phyloP scores from a whole-genome alignment of 1,140 invertebrate genomes.

The Hetaerina americana region DNA sequence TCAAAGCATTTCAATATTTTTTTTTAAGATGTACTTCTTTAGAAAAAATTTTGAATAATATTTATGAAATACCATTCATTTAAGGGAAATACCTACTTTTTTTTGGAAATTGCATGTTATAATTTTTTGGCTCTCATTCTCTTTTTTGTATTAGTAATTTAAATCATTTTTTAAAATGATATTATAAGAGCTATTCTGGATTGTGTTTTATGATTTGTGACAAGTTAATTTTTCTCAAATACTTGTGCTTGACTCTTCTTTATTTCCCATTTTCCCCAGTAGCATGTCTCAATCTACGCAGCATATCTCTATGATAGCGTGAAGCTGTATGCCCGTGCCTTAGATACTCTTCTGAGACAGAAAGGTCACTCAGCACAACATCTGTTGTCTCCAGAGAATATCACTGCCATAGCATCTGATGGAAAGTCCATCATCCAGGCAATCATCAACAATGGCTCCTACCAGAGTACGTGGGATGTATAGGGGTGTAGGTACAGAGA shows the following conservation, averaged over 20 bases:
- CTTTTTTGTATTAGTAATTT: no score
- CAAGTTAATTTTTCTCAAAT: conserved; percentile 1
- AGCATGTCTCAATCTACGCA: conserved; percentile 78
- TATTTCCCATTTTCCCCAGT: conserved; percentile 35
- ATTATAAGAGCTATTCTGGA: no score
- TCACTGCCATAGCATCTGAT: conserved; percentile 60
- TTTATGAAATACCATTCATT: no score
- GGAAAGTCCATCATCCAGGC: conserved; percentile 64
- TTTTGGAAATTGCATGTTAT: no score
- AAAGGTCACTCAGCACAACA: conserved; percentile 21
- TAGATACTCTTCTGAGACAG: conserved; percentile 53
- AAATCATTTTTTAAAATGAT: no score
- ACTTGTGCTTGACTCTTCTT: neutral
- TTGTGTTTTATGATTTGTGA: conserved; percentile 16
- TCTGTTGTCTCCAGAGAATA: conserved; percentile 24
- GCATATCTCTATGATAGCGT: conserved; percentile 94
- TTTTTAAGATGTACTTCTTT: no score
- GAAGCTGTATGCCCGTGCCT: conserved; percentile 73
- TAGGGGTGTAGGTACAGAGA: no score
- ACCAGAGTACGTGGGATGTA: conserved; percentile 68
- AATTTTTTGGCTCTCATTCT: no score
- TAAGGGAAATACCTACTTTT: no score
- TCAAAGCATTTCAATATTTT: no score
- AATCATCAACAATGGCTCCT: conserved; percentile 60
- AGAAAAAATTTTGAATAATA: no score